Evolutionary conservation across 2,888 invertebrate genomes (phyloP), one percentile per base, ranked within the genome.

Genomic region (Aleiodes alternator): DNA sequence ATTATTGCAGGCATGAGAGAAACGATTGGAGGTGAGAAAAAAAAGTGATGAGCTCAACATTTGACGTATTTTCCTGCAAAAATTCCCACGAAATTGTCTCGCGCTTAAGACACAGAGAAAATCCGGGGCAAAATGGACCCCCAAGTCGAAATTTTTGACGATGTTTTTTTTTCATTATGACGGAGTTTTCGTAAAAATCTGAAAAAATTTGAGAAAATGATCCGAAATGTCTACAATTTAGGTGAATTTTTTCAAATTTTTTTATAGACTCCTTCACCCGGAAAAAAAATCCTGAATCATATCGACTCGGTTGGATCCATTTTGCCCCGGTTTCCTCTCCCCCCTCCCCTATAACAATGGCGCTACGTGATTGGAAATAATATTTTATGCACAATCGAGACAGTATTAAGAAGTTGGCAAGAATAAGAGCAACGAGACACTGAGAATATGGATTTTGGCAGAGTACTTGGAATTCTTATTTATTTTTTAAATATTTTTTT

Each of bases 391-490:
- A 72, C 72, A 72, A 72, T 72, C 16, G 34, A 53, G n/a, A 11
- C 34, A 31, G 11, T 59, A 72, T 72, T 38, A 53, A 34, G 31
- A 12, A 72, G n/a, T 61, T 72, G 61, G 51, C 61, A 64, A 51
- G 31, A 38, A 64, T 31, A 38, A 50, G 48, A 23, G 48, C 43
- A 50, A 57, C 29, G 12, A 50, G 59, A 71, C 57, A 71, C 43
- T 34, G 59, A 61, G 51, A n/a, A 53, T 72, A 64, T 72, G 38
- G 61, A 64, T 72, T 72, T 72, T 72, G 72, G 64, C 64, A 72
- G n/a, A 16, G n/a, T 14, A 9, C 12, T 29, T 9, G 34, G 6
- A 34, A 29, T 29, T 11, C 16, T 61, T 29, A 53, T 51, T 53
- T 14, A 34, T n/a, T 31, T 8, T 38, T 34, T 31, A 11, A 9